Conservation (phyloP, 2,888 invertebrate genomes). For the Macrosoma leucophasiata region DNA sequence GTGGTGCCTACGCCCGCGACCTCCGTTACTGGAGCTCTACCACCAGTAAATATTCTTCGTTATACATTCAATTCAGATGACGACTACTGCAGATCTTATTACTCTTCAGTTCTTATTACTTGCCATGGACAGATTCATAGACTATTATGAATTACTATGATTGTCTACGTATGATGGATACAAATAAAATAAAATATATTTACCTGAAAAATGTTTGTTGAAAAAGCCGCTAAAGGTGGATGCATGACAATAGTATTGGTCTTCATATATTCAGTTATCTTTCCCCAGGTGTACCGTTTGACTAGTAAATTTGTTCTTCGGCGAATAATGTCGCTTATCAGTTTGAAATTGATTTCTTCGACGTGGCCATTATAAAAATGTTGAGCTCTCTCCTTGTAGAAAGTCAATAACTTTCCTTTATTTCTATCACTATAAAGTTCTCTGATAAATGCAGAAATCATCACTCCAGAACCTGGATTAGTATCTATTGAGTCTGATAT, state of each 20-base stretch:
- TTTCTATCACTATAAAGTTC: slow-evolving; percentile 88
- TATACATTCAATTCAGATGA: no score
- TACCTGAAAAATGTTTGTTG: slow-evolving; percentile 87
- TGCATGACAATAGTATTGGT: slow-evolving; percentile 82
- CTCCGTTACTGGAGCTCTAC: no score
- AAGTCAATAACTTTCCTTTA: slow-evolving; percentile 87
- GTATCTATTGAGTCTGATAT: slow-evolving; percentile 87
- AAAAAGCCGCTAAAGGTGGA: slow-evolving; percentile 86
- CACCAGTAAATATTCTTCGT: no score
- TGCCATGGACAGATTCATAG: no score
- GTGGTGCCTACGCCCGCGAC: no score
- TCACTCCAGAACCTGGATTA: slow-evolving; percentile 81
- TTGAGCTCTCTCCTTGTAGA: slow-evolving; percentile 91
- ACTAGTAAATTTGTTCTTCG: slow-evolving; percentile 87
- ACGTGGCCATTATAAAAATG: slow-evolving; percentile 92
- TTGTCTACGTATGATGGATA: no score
- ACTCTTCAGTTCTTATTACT: no score
- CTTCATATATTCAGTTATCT: slow-evolving; percentile 84
- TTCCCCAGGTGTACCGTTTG: slow-evolving; percentile 85
- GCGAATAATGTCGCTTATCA: slow-evolving; percentile 88
- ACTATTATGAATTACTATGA: no score
- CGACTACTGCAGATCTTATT: no score
- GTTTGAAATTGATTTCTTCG: slow-evolving; percentile 88
- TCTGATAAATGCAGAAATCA: slow-evolving; percentile 86
- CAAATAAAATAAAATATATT: slow-evolving; percentile 25